Evolutionary conservation across 2,888 invertebrate species (phyloP).

Genomic region (Eupithecia dodoneata): DNA sequence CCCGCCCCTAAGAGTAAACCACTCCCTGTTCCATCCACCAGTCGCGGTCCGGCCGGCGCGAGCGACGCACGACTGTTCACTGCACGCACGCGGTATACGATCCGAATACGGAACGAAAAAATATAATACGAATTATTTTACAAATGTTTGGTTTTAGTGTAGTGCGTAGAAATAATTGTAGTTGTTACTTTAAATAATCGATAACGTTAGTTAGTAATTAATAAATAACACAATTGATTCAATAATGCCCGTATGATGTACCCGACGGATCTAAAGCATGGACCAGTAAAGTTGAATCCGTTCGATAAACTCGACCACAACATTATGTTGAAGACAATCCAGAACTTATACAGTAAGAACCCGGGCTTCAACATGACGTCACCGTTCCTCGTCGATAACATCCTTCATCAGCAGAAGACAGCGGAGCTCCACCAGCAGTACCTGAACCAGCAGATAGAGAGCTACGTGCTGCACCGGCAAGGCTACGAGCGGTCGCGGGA

Average conservation of each 20-base stretch:
- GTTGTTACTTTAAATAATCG: neutral
- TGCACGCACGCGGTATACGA: constrained; percentile 13
- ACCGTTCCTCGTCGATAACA: constrained; percentile 85
- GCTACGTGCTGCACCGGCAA: constrained; percentile 68
- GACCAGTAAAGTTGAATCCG: constrained; percentile 72
- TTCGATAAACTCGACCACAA: constrained; percentile 71
- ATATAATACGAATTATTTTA: neutral
- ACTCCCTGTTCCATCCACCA: constrained; percentile 66
- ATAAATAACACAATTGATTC: neutral
- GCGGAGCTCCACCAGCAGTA: constrained; percentile 79
- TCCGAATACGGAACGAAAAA: constrained; percentile 24
- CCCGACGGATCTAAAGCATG: constrained; percentile 77
- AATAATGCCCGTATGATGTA: constrained; percentile 71
- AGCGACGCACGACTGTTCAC: constrained; percentile 47
- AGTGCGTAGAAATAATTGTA: constrained; percentile 15
- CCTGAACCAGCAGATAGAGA: constrained; percentile 80
- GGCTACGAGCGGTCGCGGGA: constrained; percentile 67
- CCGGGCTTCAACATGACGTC: constrained; percentile 82
- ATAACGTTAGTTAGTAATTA: neutral
- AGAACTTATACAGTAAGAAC: constrained; percentile 73
- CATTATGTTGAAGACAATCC: constrained; percentile 81
- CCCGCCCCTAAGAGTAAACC: constrained; percentile 71
- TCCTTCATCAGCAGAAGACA: constrained; percentile 83
- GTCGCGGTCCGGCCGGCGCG: constrained; percentile 58
- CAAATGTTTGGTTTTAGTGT: constrained; percentile 28